Evolutionary conservation across 2,113 vertebrate species (phyloP).

Genomic region (Kryptolebias marmoratus): DNA sequence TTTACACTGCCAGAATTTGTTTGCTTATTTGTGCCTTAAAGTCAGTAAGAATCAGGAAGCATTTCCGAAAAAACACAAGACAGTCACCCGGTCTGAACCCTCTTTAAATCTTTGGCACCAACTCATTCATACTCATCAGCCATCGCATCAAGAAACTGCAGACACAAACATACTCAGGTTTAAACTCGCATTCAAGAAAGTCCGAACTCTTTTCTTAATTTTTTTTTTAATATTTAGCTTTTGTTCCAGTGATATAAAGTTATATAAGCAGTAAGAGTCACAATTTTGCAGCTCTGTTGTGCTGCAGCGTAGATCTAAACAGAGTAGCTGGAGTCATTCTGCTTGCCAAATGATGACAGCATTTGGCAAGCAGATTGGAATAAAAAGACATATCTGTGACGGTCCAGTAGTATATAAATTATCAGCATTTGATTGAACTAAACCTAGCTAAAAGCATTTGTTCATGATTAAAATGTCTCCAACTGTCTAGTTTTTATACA

Average conservation of each 20-base stretch:
- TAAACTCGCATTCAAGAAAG: too few relatives aligned
- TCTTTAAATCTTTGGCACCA: conserved; percentile 8
- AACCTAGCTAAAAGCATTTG: background rate
- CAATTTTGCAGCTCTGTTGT: too few relatives aligned
- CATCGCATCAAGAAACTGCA: conserved; percentile 21
- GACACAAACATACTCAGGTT: background rate
- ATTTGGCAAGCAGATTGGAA: background rate
- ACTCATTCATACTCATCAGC: conserved; percentile 44
- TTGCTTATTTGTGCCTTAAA: background rate
- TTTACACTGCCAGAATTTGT: background rate
- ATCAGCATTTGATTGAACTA: too few relatives aligned
- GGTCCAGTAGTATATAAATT: too few relatives aligned
- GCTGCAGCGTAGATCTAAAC: too few relatives aligned
- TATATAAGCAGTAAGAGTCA: too few relatives aligned
- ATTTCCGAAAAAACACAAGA: conserved; percentile 18
- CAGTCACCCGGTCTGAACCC: conserved; percentile 8
- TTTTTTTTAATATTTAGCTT: too few relatives aligned
- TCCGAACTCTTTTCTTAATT: too few relatives aligned
- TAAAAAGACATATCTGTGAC: background rate
- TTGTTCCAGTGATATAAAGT: too few relatives aligned
- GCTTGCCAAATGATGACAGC: background rate
- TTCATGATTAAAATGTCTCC: background rate
- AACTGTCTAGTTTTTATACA: too few relatives aligned
- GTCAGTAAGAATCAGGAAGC: conserved; percentile 5
- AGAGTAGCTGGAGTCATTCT: background rate